Base-by-base conservation (phyloP, 1,140 invertebrate species). In the Pogonomyrmex californicus region DNA sequence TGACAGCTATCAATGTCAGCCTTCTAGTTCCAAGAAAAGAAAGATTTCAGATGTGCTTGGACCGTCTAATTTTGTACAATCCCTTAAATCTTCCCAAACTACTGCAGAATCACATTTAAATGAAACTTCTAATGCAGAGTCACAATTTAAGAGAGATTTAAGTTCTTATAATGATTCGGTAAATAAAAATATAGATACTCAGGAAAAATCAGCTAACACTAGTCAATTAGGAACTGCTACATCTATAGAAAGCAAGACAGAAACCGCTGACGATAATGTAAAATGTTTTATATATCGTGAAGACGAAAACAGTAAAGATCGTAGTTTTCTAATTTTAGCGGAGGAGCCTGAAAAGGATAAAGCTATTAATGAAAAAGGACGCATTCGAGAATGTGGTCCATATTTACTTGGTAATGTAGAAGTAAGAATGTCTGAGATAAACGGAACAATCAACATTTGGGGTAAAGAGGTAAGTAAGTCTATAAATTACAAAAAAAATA, bases 401-500 rank as follows among this genome's bases (percentile, higher is more conserved):
- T 95, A 94, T 68, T 87, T 94, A 23, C 86, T 95, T 14, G 94
- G 94, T n/a, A 95, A 95, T 86, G 78, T 95, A 17, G 94, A 95
- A 83, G 92, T 95, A 60, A 92, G 93, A 76, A 95, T 95, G 94
- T 93, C 94, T 5, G 95, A 95, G 86, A 86, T 93, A 44, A 95
- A 95, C 76, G 95, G 95, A 7, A 95, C 93, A 0, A 93, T 95
- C 23, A 95, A 94, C 49, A 94, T 95, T 85, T 95, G 94, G 94
- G 95, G 95, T 7, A 95, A 95, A 92, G 94, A 95, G 89, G 91
- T 94, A 85, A 91, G 36, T 89, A 6, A 58, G 30, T 14, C 60
- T 36, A 47, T 12, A 63, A 36, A 30, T 47, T 77, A 12, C 9
- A 56, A 47, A 12, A 41, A 49, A 36, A 54, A 41, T 12, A 51